Percentiles rank a stretch among this genome's conserved stretches.
These are phyloP conservation scores for Coelopa pilipes DNA, from an alignment of 2,888 invertebrate genomes.

Conservation along the genomic window DNA sequence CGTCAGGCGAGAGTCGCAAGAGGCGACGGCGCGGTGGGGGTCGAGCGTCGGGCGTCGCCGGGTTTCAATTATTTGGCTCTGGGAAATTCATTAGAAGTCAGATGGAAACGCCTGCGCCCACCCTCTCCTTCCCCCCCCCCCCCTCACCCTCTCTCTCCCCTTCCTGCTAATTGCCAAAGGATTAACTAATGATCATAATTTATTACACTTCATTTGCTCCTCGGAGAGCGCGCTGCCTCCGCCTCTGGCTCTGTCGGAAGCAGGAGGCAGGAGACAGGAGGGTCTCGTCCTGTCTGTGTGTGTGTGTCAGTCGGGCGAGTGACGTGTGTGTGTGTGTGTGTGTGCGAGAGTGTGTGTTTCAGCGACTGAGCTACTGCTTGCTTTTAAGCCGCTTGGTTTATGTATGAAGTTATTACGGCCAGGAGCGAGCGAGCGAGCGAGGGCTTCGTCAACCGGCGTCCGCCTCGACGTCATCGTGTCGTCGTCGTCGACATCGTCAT, in stretches of 20 bases:
- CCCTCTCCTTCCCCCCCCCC: no score
- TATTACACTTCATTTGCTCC: slow-evolving; percentile 25
- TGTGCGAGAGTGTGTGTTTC: neutral
- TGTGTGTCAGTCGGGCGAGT: neutral
- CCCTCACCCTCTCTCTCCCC: no score
- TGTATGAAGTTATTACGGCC: slow-evolving; percentile 1
- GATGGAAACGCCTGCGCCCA: no score
- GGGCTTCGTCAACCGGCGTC: no score
- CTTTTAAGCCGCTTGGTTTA: slow-evolving; percentile 1
- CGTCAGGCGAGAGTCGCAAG: no score
- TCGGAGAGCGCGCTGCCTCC: neutral
- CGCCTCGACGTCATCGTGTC: no score
- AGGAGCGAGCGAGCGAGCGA: neutral
- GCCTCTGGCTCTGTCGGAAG: neutral
- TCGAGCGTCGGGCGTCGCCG: neutral
- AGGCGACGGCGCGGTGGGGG: neutral
- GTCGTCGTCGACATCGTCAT: no score
- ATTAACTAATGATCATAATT: slow-evolving; percentile 27
- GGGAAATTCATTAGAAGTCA: neutral
- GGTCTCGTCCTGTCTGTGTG: neutral
- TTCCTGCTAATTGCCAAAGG: neutral
- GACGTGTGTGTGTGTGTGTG: neutral
- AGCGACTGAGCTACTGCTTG: neutral
- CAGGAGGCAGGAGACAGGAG: neutral
- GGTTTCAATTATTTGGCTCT: neutral